Evolutionary conservation across 2,888 invertebrate genomes (phyloP).

Genomic region (Hydriomena furcata): DNA sequence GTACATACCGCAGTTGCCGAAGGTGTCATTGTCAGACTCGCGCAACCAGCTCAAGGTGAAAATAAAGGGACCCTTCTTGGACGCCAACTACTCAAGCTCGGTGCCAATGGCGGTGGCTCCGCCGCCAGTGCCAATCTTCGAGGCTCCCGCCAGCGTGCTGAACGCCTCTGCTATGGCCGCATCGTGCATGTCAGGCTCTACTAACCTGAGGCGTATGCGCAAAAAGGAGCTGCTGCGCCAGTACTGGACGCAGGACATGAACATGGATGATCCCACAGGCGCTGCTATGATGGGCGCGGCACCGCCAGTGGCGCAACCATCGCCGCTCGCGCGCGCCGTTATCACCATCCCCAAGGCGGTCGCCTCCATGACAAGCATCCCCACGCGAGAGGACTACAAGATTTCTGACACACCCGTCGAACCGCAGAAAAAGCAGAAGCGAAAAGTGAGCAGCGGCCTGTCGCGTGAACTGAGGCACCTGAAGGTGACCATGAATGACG

Average conservation of each 20-base stretch:
- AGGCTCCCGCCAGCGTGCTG: constrained; percentile 60
- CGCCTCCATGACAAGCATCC: constrained; percentile 94
- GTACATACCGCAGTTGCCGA: constrained; percentile 74
- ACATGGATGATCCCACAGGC: constrained; percentile 89
- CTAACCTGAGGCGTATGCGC: constrained; percentile 92
- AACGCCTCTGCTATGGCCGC: constrained; percentile 69
- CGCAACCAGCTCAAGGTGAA: constrained; percentile 94
- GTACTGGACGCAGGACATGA: constrained; percentile 92
- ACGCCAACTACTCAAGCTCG: constrained; percentile 88
- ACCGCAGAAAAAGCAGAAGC: constrained; percentile 87
- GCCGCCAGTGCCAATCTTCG: constrained; percentile 64
- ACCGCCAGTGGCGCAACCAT: constrained; percentile 83
- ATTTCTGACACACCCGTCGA: constrained; percentile 85
- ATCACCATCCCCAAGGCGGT: constrained; percentile 95
- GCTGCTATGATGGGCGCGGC: constrained; percentile 75
- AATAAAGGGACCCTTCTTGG: constrained; percentile 94
- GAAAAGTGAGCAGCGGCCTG: constrained; percentile 78
- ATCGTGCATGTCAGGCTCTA: constrained; percentile 82
- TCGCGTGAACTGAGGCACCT: constrained; percentile 86
- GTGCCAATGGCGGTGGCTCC: constrained; percentile 83
- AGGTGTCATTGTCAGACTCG: constrained; percentile 90
- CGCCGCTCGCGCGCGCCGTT: constrained; percentile 86
- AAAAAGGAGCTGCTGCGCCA: constrained; percentile 94
- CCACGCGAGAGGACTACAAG: constrained; percentile 93
- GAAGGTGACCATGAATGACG: constrained; percentile 83